Percentiles rank a stretch among this genome's conserved stretches.
Conservation (phyloP, 2,888 invertebrate species). For the Cancer borealis region DNA sequence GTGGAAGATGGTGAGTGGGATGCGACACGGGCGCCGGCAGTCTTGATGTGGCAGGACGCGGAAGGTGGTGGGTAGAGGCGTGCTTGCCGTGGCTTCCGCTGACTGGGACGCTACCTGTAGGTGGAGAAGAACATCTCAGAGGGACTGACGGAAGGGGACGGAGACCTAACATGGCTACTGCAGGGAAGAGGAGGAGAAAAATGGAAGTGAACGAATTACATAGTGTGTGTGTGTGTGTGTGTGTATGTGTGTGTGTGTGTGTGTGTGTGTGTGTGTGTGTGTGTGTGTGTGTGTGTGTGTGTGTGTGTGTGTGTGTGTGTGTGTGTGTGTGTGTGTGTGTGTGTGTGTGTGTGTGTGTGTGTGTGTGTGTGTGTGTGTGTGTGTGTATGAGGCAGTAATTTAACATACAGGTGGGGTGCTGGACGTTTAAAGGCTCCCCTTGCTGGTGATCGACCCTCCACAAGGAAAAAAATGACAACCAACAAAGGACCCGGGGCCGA, state of each 20-base stretch:
- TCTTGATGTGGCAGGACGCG: conserved; percentile 50
- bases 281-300: neutral
- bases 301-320: neutral
- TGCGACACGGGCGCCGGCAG: neutral
- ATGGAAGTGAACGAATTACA: neutral
- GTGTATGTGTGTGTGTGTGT: neutral
- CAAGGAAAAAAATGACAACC: neutral
- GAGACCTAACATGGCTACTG: neutral
- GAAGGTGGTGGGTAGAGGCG: conserved; percentile 56
- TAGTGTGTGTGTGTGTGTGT: neutral
- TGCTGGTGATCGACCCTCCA: neutral
- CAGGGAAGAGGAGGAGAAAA: neutral
- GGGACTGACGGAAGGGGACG: neutral
- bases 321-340: too few species aligned
- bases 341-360: neutral
- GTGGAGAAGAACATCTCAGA: neutral
- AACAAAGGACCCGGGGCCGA: neutral
- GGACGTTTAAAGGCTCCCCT: neutral
- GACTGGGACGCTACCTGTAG: conserved; percentile 68
- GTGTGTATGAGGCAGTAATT: neutral
- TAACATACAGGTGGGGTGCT: neutral
- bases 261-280: too few species aligned
- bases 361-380: too few species aligned
- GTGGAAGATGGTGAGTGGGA: neutral
- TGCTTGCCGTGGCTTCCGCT: conserved; percentile 46